Base-by-base conservation (phyloP, 2,797 vertebrate species). In the Thalassophryne amazonica region DNA sequence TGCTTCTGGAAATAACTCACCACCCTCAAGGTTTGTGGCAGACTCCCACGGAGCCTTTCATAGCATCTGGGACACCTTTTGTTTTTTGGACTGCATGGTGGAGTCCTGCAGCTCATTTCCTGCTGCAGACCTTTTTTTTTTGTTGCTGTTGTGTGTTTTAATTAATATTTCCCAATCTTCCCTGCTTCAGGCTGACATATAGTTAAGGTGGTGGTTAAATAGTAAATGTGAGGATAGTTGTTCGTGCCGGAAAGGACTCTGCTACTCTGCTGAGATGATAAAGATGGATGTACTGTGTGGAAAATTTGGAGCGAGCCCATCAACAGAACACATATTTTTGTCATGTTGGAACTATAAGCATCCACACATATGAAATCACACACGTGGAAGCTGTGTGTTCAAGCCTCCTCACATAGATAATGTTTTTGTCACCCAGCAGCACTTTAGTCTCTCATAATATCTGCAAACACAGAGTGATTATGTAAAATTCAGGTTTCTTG, bases 1-100 rank as follows among this genome's bases (percentile, higher is more conserved):
- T 66, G 60, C 57, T 41, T 73, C 77, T 72, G 63, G 79, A 82
- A 81, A 83, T 76, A 78, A 70, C 64, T 48, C 51, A 48, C 37
- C 42, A 60, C 52, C 60, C 59, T 66, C 10, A 23, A 76, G 75
- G 73, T 51, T 56, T 33, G 46, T 58, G 33, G 47, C 46, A 4
- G 17, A 25, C 45, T 60, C 35, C 3, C 1, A 20, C 12, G 53
- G 60, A 51, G 31, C 22, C 52, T 60, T 57, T 29, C 37, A 57
- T 25, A 35, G 66, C 70, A 75, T 71, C 56, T 64, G 60, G 63
- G 49, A 36, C 46, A 47, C 57, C 10, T 43, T 75, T 46, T 53
- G 51, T 52, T 48, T 35, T 37, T 40, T 18, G 55, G 57, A 36
- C 37, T 54, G 60, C 13, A 23, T n/a, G n/a, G n/a, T n/a, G n/a